These are phyloP conservation scores for Camponotus pennsylvanicus DNA, from an alignment of 1,140 invertebrate genomes.

Conservation along the genomic window DNA sequence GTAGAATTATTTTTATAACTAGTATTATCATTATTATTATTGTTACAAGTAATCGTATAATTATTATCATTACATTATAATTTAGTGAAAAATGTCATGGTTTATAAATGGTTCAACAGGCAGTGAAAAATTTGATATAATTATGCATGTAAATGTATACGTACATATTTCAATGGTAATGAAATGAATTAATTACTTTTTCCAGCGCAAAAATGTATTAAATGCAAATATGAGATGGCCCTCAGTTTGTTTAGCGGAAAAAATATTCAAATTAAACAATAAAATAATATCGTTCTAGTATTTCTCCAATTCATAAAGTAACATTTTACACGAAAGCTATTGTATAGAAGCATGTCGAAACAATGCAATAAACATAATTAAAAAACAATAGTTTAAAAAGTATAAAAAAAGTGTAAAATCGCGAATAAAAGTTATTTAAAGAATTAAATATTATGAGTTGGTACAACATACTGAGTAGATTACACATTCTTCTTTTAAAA, in stretches of 20 bases:
- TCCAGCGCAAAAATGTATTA: slow-evolving; percentile 60
- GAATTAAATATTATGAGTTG: slow-evolving; percentile 59
- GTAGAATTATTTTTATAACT: slow-evolving; percentile 42
- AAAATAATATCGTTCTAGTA: slow-evolving; percentile 3
- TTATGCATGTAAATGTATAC: slow-evolving; percentile 6
- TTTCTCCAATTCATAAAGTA: slow-evolving; percentile 62
- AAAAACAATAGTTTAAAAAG: slow-evolving; percentile 73
- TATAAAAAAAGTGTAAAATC: slow-evolving; percentile 73
- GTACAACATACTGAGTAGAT: slow-evolving; percentile 37
- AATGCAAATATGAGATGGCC: slow-evolving; percentile 57
- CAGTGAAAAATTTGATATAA: slow-evolving; percentile 49
- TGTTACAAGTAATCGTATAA: slow-evolving; percentile 29
- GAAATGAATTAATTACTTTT: slow-evolving; percentile 63
- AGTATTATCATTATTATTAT: slow-evolving; percentile 33
- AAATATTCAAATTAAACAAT: slow-evolving; percentile 24
- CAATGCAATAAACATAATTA: slow-evolving; percentile 72
- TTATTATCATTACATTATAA: slow-evolving; percentile 45
- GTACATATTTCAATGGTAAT: slow-evolving; percentile 19
- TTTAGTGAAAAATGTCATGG: slow-evolving; percentile 41
- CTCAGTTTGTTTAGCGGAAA: slow-evolving; percentile 66
- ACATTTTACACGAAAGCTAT: slow-evolving; percentile 69
- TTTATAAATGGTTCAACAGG: slow-evolving; percentile 39
- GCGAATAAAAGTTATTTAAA: slow-evolving; percentile 64
- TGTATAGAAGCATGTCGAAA: slow-evolving; percentile 65
- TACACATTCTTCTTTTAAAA: slow-evolving; percentile 51